Evolutionary conservation across 2,888 invertebrate genomes (phyloP), one percentile per base, ranked within the genome.

Genomic region (Labia minor): DNA sequence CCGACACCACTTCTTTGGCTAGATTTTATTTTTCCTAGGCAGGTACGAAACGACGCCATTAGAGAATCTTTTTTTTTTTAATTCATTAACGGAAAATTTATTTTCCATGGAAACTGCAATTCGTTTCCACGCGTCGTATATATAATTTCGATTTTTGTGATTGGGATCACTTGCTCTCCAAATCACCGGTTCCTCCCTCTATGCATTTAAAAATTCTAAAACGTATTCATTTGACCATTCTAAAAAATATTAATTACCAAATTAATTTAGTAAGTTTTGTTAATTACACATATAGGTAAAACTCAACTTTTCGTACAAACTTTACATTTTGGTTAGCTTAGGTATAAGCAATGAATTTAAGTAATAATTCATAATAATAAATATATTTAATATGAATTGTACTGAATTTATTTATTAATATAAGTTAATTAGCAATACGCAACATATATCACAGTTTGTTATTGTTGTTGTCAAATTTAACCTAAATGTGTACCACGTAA

Each of bases 31-130:
- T 65, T 65, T 21, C 21, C 19, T 1, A 21, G 20, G 18, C 49
- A 19, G 16, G 21, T 61, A 16, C 33, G 6, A 33, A 33, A 33
- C 11, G 33, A 8, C 11, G 33, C 33, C 33, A 33, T 33, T 19
- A 66, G 19, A 33, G 62, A 62, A 8, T 66, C 33, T 66, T 63
- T 66, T 66, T 62, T 62, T 66, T 20, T 66, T 66, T n/a, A 66
- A 19, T 21, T 66, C 66, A 11, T 63, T 66, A 11, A 66, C 8
- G 26, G 63, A 66, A 66, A 37, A 66, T 1, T 33, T 33, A 8
- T 33, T 11, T 8, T 37, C 62, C 16, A 66, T 21, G 6, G 16
- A 62, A 14, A 14, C 16, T 62, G 21, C 21, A 11, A 66, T 66
- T 18, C 26, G 62, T 26, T 19, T 66, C 66, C 66, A 66, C 19